Evolutionary conservation across 2,888 invertebrate genomes (phyloP), one percentile per base, ranked within the genome.

Genomic region (Trilocha varians): DNA sequence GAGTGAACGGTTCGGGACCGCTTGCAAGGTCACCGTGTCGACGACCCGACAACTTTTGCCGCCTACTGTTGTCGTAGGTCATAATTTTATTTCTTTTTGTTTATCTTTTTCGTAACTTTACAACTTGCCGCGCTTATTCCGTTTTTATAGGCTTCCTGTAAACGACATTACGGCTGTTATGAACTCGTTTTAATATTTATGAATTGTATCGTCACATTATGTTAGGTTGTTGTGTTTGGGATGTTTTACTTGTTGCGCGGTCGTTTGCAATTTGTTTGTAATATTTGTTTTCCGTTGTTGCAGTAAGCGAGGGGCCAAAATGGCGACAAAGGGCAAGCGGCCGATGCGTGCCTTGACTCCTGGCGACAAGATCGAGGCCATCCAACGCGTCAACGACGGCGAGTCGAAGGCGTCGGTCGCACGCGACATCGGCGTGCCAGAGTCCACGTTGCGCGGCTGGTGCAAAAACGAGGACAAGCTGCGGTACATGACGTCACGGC

Each of bases 371-470:
- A 89, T 95, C 56, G 90, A 91, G 61, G 94, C 94, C 32, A 93
- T 95, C 55, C 90, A 92, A 58, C 87, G 94, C 50, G 93, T 95
- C 36, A 93, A 93, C 80, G 91, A 92, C 69, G 94, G 94, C 40
- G 93, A 94, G 71, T 93, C 93, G 43, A 94, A 95, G 65, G 94
- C 95, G 2, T 93, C 94, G 1, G 94, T 95, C 1, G 94, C 94
- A 2, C 87, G 94, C 3, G 93, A 94, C 69, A 93, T 94, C 64
- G 93, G 94, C 32, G 94, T 95, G 13, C 94, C 95, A 1, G 95
- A 95, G 72, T 94, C 94, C 2, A 95, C 95, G 6, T 83, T 95
- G 13, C 88, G 95, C 3, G 95, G 95, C 44, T 95, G 95, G 95
- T 95, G 94, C 78, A 95, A 95, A 73, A 93, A 93, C 65, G 93